phyloP scores from a whole-genome alignment of 64 coral and sea anemone species.

The Cladopsammia gracilis region DNA sequence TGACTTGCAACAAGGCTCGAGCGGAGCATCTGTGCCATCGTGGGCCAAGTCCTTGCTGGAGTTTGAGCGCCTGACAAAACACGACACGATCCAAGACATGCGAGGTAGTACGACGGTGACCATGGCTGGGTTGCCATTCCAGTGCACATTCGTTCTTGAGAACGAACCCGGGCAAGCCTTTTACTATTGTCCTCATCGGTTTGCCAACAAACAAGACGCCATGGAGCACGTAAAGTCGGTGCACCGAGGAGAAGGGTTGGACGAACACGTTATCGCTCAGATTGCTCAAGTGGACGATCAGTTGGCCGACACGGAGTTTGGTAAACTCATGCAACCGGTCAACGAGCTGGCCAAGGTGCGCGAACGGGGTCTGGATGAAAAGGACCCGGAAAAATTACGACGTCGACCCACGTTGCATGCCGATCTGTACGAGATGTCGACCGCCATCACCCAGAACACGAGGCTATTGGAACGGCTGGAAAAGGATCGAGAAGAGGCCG shows the following conservation, averaged over 20 bases:
- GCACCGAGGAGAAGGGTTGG: neutral
- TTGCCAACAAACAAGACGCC: neutral
- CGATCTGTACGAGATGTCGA: neutral
- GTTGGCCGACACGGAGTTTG: neutral
- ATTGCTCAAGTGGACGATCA: neutral
- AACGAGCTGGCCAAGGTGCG: neutral
- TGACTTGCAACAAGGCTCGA: neutral
- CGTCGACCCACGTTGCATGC: neutral
- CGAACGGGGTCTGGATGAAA: neutral
- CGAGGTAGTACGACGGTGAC: neutral
- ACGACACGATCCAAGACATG: neutral
- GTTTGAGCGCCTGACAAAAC: neutral
- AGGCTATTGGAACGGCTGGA: neutral
- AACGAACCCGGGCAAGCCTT: neutral
- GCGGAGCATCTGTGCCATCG: neutral
- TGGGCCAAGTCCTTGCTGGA: constrained; percentile 1
- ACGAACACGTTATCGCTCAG: neutral
- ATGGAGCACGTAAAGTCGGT: neutral
- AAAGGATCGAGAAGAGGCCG: neutral
- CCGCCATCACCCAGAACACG: neutral
- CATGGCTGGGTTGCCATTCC: neutral
- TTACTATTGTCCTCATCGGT: neutral
- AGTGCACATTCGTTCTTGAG: neutral
- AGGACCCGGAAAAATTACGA: neutral
- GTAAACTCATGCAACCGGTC: neutral